phyloP scores from a whole-genome alignment of 64 coral and sea anemone species.

The Montipora sp. region DNA sequence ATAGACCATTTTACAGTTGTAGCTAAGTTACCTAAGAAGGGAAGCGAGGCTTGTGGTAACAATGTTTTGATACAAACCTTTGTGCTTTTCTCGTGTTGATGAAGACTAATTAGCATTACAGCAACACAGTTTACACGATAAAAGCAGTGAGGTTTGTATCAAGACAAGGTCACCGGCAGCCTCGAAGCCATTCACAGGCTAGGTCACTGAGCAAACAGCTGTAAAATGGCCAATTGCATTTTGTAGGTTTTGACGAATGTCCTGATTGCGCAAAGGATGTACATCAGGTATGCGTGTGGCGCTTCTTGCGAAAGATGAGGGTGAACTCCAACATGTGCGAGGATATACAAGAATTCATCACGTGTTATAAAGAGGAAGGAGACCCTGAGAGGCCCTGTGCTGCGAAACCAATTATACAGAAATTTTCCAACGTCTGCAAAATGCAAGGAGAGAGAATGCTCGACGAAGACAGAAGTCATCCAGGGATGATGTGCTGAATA shows the following conservation, averaged over 20 bases:
- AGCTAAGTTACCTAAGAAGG: too few species aligned
- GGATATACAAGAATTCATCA: constrained; percentile 76
- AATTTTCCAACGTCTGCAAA: constrained; percentile 66
- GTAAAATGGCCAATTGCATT: not conserved
- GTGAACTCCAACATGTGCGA: constrained; percentile 77
- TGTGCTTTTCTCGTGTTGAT: too few species aligned
- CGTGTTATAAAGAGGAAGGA: constrained; percentile 63
- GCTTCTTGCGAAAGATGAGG: constrained; percentile 63
- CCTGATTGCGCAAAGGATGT: constrained; percentile 21
- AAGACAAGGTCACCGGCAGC: too few species aligned
- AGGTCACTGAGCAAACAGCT: not conserved
- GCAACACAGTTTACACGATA: too few species aligned
- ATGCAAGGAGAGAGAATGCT: constrained; percentile 80
- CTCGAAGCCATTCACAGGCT: too few species aligned
- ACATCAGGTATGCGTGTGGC: constrained; percentile 63
- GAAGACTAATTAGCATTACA: too few species aligned
- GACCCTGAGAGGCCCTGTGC: not conserved
- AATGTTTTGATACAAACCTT: too few species aligned
- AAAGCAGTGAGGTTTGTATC: too few species aligned
- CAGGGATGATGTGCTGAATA: constrained; percentile 81
- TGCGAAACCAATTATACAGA: constrained; percentile 34
- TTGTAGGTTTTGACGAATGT: constrained; percentile 28
- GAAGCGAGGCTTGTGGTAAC: too few species aligned
- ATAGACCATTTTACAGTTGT: too few species aligned
- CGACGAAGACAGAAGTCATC: constrained; percentile 15